phyloP scores from a whole-genome alignment of 2,113 vertebrate species.

The Neopipo cinnamomea region DNA sequence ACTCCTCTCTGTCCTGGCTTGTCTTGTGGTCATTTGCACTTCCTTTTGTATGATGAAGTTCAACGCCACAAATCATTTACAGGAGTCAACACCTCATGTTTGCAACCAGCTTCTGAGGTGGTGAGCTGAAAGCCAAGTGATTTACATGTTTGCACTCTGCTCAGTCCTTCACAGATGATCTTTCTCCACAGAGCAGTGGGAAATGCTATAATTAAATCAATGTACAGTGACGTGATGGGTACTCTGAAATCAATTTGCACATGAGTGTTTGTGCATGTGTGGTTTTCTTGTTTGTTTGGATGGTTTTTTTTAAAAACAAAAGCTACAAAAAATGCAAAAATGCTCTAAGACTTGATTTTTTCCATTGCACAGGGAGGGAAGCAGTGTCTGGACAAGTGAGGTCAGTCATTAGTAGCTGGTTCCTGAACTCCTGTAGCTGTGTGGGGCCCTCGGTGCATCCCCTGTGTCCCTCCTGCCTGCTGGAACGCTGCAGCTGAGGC shows the following conservation, averaged over 20 bases:
- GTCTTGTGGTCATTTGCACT: neutral
- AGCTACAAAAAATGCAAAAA: neutral
- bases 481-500: neutral
- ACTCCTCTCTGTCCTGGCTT: neutral
- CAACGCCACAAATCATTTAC: neutral
- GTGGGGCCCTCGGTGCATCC: neutral
- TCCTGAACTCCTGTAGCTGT: neutral
- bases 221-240: neutral
- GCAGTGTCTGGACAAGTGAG: neutral
- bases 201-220: slow-evolving; percentile 35
- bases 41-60: neutral
- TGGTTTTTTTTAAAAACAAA: neutral
- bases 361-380: neutral
- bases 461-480: neutral
- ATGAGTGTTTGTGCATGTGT: neutral
- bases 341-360: neutral
- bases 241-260: neutral
- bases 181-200: neutral
- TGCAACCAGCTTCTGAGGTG: neutral
- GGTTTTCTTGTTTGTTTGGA: neutral
- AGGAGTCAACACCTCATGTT: neutral
- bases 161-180: neutral
- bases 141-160: slow-evolving; percentile 21
- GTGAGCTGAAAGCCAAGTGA: neutral
- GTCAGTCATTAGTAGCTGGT: neutral